Evolutionary conservation across 2,797 vertebrate genomes (phyloP).

Genomic region (Pipistrellus kuhlii): DNA sequence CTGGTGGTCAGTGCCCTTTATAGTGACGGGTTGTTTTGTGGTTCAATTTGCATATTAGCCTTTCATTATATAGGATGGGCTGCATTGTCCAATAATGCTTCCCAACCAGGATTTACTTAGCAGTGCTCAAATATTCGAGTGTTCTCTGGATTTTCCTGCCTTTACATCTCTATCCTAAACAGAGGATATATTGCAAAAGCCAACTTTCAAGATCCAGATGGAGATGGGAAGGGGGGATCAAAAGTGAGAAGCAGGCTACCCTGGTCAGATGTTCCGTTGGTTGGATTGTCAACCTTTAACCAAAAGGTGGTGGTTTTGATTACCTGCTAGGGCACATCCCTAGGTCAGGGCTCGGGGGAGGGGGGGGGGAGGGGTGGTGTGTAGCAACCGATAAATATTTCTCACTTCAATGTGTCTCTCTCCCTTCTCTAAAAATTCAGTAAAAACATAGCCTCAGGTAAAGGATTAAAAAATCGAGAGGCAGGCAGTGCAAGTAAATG

Average conservation of each 20-base stretch:
- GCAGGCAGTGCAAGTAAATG: background rate
- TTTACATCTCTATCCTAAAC: background rate
- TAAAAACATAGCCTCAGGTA: background rate
- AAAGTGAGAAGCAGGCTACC: background rate
- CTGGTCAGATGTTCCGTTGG: background rate
- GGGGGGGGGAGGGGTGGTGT: too few species aligned
- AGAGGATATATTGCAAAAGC: background rate
- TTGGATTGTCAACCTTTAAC: background rate
- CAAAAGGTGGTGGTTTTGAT: background rate
- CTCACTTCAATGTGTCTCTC: background rate
- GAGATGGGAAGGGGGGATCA: background rate
- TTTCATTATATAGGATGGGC: too few species aligned
- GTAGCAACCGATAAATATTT: background rate
- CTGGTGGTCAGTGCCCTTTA: too few species aligned
- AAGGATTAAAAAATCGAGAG: background rate
- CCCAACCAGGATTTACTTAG: background rate
- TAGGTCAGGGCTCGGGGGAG: background rate
- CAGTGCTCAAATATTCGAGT: background rate
- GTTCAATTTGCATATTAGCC: too few species aligned
- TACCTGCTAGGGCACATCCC: background rate
- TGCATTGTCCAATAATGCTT: background rate
- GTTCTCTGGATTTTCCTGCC: background rate
- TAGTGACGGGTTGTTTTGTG: rapidly evolving
- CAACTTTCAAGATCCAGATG: background rate
- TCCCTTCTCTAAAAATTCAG: background rate